A percentile compares a stretch with the other conserved stretches of the same genome.
These are phyloP conservation scores for Marmota monax DNA, from an alignment of 2,113 vertebrate genomes.

Conservation along the genomic window DNA sequence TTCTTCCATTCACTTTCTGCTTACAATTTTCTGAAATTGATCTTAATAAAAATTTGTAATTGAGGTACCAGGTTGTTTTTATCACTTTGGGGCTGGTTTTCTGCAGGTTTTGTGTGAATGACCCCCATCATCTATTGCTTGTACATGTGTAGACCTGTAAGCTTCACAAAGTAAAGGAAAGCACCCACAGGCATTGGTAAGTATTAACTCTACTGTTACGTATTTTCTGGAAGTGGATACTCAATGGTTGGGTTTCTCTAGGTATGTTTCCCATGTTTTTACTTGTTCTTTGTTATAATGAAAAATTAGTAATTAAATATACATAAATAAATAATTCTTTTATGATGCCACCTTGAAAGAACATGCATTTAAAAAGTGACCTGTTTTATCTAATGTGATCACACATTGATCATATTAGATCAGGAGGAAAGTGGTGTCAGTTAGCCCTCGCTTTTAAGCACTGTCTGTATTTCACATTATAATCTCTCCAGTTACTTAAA, in stretches of 20 bases:
- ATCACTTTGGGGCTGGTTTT: neutral
- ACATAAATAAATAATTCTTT: neutral
- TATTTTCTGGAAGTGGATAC: neutral
- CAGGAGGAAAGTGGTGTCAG: neutral
- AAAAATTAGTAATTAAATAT: neutral
- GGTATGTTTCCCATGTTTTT: neutral
- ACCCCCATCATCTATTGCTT: neutral
- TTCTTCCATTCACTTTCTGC: neutral
- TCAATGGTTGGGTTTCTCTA: neutral
- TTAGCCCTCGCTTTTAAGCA: neutral
- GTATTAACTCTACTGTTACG: too few species aligned
- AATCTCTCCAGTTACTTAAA: neutral
- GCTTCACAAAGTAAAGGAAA: neutral
- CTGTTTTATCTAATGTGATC: constrained; percentile 29
- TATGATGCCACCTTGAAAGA: neutral
- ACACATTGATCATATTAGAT: too few species aligned
- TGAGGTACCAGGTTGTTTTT: neutral
- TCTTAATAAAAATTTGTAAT: constrained; percentile 25
- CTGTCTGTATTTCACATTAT: constrained; percentile 42
- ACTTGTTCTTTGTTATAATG: neutral
- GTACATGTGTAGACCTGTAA: neutral
- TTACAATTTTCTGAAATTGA: neutral
- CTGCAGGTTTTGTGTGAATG: neutral
- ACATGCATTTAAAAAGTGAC: neutral
- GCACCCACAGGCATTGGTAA: neutral